These are phyloP conservation scores for Ancistrus triradiatus DNA, from an alignment of 2,113 vertebrate genomes.

Conservation along the genomic window DNA sequence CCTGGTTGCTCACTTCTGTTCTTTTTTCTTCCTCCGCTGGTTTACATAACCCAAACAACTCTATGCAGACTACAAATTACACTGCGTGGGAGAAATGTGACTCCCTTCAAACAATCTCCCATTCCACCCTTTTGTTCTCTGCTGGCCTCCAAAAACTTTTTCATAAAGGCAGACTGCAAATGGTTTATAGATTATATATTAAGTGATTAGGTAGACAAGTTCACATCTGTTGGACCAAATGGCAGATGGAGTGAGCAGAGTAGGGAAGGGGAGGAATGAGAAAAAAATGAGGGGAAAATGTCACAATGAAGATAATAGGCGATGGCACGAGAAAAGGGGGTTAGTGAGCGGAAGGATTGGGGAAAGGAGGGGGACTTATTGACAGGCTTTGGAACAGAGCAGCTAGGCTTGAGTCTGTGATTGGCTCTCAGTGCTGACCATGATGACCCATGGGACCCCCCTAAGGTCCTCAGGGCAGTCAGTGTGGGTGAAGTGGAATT, in stretches of 20 bases:
- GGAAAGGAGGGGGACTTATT: conserved; percentile 24
- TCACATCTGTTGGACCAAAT: conserved; percentile 43
- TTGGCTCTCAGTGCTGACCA: conserved; percentile 46
- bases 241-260: neutral
- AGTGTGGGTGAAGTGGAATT: conserved; percentile 19
- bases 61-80: neutral
- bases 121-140: conserved; percentile 5
- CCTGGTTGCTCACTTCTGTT: neutral
- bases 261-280: conserved; percentile 9
- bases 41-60: conserved; percentile 6
- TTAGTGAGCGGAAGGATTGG: neutral
- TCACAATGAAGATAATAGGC: neutral
- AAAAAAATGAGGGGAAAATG: neutral
- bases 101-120: neutral
- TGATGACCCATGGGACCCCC: conserved; percentile 50
- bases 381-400: conserved; percentile 35
- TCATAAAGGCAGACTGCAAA: conserved; percentile 19
- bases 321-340: neutral
- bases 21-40: neutral
- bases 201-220: conserved; percentile 38
- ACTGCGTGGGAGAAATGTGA: neutral
- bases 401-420: conserved; percentile 5
- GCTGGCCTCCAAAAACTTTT: conserved; percentile 10
- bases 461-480: conserved; percentile 41
- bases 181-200: conserved; percentile 45